A percentile compares a stretch with the other conserved stretches of the same genome.
These are phyloP conservation scores for Hemitrygon akajei DNA, from an alignment of 2,797 vertebrate genomes.

Conservation along the genomic window DNA sequence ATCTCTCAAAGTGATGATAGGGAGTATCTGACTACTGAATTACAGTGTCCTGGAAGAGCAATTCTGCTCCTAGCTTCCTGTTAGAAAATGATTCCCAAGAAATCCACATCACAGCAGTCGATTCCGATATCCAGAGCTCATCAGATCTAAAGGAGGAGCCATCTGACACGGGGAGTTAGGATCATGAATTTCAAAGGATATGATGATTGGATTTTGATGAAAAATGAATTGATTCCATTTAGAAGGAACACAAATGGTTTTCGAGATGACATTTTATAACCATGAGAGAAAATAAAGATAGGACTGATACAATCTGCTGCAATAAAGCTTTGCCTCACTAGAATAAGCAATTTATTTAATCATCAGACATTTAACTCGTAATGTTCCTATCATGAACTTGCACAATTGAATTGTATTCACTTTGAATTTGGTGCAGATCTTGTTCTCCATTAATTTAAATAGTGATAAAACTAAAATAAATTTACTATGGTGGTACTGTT, in stretches of 20 bases:
- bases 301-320: neutral
- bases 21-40: neutral
- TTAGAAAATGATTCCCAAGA: neutral
- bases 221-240: constrained; percentile 22
- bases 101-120: neutral
- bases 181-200: neutral
- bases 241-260: constrained; percentile 6
- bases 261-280: neutral
- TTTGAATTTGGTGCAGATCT: neutral
- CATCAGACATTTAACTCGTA: neutral
- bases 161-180: neutral
- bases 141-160: neutral
- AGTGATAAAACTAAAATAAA: neutral
- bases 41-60: neutral
- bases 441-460: neutral
- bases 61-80: neutral
- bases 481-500: neutral
- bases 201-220: constrained; percentile 21
- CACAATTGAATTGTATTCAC: neutral
- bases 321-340: neutral
- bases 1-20: no score
- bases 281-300: neutral
- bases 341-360: neutral
- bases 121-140: neutral
- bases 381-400: neutral